Evolutionary conservation across 2,888 invertebrate species (phyloP).

Genomic region (Ligdia adustata): DNA sequence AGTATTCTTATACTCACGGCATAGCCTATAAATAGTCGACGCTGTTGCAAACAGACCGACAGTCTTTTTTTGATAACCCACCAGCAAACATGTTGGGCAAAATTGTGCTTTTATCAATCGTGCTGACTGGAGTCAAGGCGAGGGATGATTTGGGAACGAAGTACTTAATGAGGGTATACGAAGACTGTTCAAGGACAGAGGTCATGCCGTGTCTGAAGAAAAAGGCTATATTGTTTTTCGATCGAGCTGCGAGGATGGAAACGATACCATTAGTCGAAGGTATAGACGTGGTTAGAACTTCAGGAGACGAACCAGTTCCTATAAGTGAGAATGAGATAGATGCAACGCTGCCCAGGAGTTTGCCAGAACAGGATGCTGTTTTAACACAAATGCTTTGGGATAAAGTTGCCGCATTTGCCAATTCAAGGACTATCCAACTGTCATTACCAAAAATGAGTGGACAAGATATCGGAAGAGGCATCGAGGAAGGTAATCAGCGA

Average conservation of each 20-base stretch:
- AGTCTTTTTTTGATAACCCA: slow-evolving; percentile 81
- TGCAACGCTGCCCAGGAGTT: slow-evolving; percentile 86
- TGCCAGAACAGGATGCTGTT: slow-evolving; percentile 87
- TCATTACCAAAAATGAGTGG: slow-evolving; percentile 89
- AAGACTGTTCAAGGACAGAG: slow-evolving; percentile 89
- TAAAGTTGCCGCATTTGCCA: slow-evolving; percentile 87
- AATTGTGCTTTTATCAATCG: slow-evolving; percentile 55
- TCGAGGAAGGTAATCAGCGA: slow-evolving; percentile 88
- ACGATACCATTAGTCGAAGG: slow-evolving; percentile 85
- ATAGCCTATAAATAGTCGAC: slow-evolving; percentile 74
- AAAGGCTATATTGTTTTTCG: slow-evolving; percentile 91
- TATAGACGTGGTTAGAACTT: slow-evolving; percentile 85
- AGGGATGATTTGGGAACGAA: slow-evolving; percentile 85
- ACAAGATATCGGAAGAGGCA: slow-evolving; percentile 86
- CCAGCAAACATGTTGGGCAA: slow-evolving; percentile 51
- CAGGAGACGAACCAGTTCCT: slow-evolving; percentile 70
- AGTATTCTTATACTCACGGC: slow-evolving; percentile 21
- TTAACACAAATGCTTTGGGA: slow-evolving; percentile 89
- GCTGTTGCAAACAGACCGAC: slow-evolving; percentile 59
- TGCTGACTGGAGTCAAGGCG: slow-evolving; percentile 47
- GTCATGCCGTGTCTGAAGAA: slow-evolving; percentile 91
- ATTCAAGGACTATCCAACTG: slow-evolving; percentile 90
- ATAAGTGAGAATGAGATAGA: slow-evolving; percentile 88
- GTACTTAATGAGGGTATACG: slow-evolving; percentile 88
- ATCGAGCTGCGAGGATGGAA: slow-evolving; percentile 89